Base-by-base conservation (phyloP, 2,113 vertebrate species). In the Megalops atlanticus region DNA sequence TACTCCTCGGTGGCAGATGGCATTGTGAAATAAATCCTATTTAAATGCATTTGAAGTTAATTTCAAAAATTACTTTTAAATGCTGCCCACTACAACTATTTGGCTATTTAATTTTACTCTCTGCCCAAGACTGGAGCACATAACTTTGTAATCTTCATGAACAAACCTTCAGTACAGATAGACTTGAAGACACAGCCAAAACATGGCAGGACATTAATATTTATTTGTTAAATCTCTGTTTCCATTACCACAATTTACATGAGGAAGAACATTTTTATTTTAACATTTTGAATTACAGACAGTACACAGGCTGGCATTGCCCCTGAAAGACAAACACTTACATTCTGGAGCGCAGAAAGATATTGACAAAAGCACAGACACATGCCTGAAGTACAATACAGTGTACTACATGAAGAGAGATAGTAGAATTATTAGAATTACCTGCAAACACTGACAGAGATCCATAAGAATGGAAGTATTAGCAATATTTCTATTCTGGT, bases 201-300 rank as follows among this genome's bases (percentile, higher is more conserved):
- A 54, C 24, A 21, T 24, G 64, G 49, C 76, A 71, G 81, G 84
- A 87, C 81, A 86, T 49, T 80, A 35, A 77, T 83, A 75, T 92
- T 94, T 92, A 92, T 92, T 93, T 86, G 3, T 21, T 89, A 87
- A 85, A 90, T 89, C 84, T 83, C 79, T 88, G 76, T 86, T 82
- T 71, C 84, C 69, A 85, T 82, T 81, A 85, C 86, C 86, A 89
- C 87, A 90, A 78, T 88, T 87, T 88, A 76, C 89, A 89, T 84
- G 86, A 85, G 84, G 82, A 68, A 70, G 38, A 76, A 79, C 39
- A 39, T 45, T 73, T 71, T 84, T 45, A 71, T 74, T 81, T 81
- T 47, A 74, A 76, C 74, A 80, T 90, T 85, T 88, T 82, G 88
- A 87, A 91, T 83, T 87, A 88, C 85, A 91, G 84, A 87, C 89